A percentile compares a stretch with the other conserved stretches of the same genome.
Evolutionary conservation across 1,140 invertebrate genomes (phyloP).

Genomic region (Halotydeus destructor): DNA sequence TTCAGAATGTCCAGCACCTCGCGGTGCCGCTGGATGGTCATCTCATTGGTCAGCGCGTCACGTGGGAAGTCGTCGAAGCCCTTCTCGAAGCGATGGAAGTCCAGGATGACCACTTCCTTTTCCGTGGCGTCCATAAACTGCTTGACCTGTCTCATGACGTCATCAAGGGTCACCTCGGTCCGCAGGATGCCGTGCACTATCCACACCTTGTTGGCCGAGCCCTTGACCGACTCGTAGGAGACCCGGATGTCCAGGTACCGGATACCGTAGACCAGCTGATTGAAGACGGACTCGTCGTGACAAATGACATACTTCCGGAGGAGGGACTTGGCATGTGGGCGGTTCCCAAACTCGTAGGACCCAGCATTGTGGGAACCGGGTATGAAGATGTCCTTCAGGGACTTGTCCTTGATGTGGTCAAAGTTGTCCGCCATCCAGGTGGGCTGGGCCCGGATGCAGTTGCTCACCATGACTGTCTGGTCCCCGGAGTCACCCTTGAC

Average conservation of each 20-base stretch:
- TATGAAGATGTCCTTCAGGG: conserved; percentile 32
- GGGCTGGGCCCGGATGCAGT: conserved; percentile 38
- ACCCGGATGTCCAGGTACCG: conserved; percentile 23
- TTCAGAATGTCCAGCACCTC: conserved; percentile 29
- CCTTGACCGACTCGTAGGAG: conserved; percentile 16
- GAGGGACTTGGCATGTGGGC: neutral
- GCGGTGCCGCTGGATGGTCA: conserved; percentile 26
- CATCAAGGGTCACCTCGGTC: conserved; percentile 18
- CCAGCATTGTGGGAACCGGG: conserved; percentile 42
- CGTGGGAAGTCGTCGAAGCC: conserved; percentile 21
- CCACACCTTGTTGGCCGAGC: conserved; percentile 19
- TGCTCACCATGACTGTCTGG: conserved; percentile 25
- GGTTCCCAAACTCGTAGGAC: conserved; percentile 25
- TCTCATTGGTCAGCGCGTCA: neutral
- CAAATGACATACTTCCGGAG: neutral
- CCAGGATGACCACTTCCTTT: conserved; percentile 22
- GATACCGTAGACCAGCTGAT: conserved; percentile 22
- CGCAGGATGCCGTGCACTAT: conserved; percentile 21
- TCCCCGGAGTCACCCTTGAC: no score
- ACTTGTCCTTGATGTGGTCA: conserved; percentile 22
- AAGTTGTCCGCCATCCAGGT: conserved; percentile 39
- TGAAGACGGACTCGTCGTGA: conserved; percentile 22
- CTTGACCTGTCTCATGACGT: conserved; percentile 19
- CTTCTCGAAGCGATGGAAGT: conserved; percentile 22
- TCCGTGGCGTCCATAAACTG: conserved; percentile 19